Evolutionary conservation across 2,113 vertebrate genomes (phyloP), one percentile per base, ranked within the genome.

Genomic region (Camelus dromedarius): DNA sequence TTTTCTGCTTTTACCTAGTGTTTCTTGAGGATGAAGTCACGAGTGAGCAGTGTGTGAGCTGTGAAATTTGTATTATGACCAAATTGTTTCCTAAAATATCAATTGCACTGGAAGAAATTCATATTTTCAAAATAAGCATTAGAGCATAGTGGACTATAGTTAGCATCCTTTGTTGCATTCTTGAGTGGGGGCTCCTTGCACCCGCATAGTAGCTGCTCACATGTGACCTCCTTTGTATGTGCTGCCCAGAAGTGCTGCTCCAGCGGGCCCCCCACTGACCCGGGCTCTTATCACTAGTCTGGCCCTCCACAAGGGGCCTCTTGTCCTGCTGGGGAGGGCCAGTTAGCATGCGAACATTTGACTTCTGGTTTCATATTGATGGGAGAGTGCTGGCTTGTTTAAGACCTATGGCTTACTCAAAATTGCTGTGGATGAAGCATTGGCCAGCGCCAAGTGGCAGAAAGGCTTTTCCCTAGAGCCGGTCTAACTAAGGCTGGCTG

Each of bases 71-170:
- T 83, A 75, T 92, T 89, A 92, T 80, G 88, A 52, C 94, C 24
- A 82, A 18, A 81, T 96, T 76, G 67, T 80, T 92, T 46, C 86
- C 56, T 91, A 67, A 93, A 66, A 50, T 56, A 85, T 86, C 82
- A 89, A 0, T 70, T 1, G 4, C 70, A 72, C 30, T 80, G 84
- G 77, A 75, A 73, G 69, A 90, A 91, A 82, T 72, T 86, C 92
- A 69, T 42, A 50, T 84, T 91, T 92, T 93, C 75, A 93, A 96
- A 97, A 84, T 90, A 84, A 95, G 42, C 22, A 5, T 91, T 85
- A n/a, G 11, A 76, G 70, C 52, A 48, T 58, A 96, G 81, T 38
- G 54, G 56, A 38, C 22, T 83, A 48, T 95, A 93, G 80, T 93
- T 81, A 91, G 91, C 64, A 67, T 69, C 64, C 62, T 94, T 82